Evolutionary conservation across 2,797 vertebrate genomes (phyloP).

Genomic region (Cyprinella venusta): DNA sequence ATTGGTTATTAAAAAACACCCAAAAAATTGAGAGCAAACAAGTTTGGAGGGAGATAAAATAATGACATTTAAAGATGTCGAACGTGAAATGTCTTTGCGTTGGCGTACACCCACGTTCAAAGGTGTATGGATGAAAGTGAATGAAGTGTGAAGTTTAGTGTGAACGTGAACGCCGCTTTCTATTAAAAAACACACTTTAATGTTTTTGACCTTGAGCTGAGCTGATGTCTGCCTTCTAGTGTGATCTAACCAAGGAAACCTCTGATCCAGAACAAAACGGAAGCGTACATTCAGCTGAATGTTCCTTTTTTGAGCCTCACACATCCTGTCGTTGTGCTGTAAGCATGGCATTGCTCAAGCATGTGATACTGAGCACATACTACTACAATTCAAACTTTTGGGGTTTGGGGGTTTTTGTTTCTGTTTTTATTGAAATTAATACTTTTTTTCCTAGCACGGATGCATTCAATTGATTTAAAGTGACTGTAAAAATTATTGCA

Average conservation of each 20-base stretch:
- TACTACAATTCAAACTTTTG: not conserved
- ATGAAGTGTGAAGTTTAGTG: not conserved
- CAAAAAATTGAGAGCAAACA: not conserved
- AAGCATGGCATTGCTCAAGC: not conserved
- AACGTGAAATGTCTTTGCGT: not conserved
- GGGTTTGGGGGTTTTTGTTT: not conserved
- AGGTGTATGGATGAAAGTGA: not conserved
- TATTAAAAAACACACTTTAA: not conserved
- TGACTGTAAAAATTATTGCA: not conserved
- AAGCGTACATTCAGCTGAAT: not conserved
- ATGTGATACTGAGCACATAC: not conserved
- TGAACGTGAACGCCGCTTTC: not conserved
- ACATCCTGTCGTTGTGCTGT: slow-evolving; percentile 31
- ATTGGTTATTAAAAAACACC: not conserved
- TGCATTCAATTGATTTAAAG: not conserved
- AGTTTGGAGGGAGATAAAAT: not conserved
- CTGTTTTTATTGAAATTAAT: not conserved
- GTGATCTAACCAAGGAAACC: not conserved
- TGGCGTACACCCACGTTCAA: not conserved
- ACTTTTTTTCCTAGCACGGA: not conserved
- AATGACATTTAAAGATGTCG: not conserved
- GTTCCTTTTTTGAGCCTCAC: not conserved
- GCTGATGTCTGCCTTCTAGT: not conserved
- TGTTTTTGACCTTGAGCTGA: not conserved
- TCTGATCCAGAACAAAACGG: not conserved